These are phyloP conservation scores for Alaudala cheleensis DNA, from an alignment of 2,113 vertebrate genomes.

Conservation along the genomic window DNA sequence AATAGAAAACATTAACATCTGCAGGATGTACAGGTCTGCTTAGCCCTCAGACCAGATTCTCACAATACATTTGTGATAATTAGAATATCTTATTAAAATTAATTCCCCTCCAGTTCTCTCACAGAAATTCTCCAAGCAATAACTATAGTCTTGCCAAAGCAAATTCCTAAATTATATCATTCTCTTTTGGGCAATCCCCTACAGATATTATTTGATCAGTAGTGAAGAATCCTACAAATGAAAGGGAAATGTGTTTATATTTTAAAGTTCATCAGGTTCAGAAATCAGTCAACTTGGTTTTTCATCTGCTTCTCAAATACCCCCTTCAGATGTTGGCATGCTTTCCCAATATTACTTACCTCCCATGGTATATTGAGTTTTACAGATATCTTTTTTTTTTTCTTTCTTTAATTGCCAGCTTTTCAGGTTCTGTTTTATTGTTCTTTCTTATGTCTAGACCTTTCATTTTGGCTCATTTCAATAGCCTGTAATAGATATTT, in stretches of 20 bases:
- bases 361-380: background rate
- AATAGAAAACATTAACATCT: background rate
- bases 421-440: background rate
- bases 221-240: background rate
- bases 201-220: background rate
- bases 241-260: background rate
- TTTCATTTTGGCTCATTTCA: background rate
- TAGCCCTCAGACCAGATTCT: background rate
- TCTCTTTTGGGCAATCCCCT: background rate
- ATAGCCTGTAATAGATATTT: background rate
- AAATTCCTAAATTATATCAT: constrained; percentile 5
- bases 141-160: background rate
- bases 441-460: background rate
- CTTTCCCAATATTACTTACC: background rate
- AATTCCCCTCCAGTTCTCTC: background rate
- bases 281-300: background rate
- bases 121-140: background rate
- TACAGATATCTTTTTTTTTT: background rate
- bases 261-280: background rate
- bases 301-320: background rate
- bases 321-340: background rate
- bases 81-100: constrained; percentile 15
- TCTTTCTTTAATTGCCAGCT: background rate
- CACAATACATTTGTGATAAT: background rate
- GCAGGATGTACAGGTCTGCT: background rate